Evolutionary conservation across 2,888 invertebrate genomes (phyloP), one percentile per base, ranked within the genome.

Genomic region (Dasysyrphus tricinctus): DNA sequence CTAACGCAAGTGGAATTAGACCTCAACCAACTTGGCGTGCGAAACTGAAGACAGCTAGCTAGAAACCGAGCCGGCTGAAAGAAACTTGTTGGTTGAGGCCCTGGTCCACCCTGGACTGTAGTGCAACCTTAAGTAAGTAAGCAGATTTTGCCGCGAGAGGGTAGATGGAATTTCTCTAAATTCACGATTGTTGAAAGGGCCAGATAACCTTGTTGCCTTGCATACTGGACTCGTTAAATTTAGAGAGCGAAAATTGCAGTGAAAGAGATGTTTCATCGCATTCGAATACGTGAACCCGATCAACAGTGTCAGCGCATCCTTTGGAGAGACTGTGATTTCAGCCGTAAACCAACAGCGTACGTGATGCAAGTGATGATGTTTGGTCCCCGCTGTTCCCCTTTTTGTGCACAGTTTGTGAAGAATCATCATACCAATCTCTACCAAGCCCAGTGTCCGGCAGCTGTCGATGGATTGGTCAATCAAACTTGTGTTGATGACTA

Each of bases 301-400:
- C 39, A 39, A 9, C 16, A 37, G 34, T 61, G 54, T 12, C 34
- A 65, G 47, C 47, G 47, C 3, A 16, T 47, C 16, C 56, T 32
- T n/a, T 57, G 56, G 32, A 32, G 56, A n/a, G 32, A 57, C 5
- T 14, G 56, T 32, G 34, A 57, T n/a, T 57, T n/a, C 34, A 32
- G 32, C 7, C 56, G 56, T 32, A 16, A 57, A n/a, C 56, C 32
- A 34, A 57, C 65, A 54, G 29, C 29, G 1, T 63, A 39, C 51
- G 61, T 74, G 11, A 51, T 74, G 49, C 49, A 63, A 14, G 74
- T 74, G 7, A 61, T 63, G 74, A 61, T 74, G 74, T 63, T 74
- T n/a, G n/a, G n/a, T n/a, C n/a, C n/a, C n/a, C n/a, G n/a, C n/a
- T n/a, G n/a, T n/a, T n/a, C n/a, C n/a, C 61, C 73, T 4, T 12